Evolutionary conservation across 2,113 vertebrate genomes (phyloP).

Genomic region (Origma solitaria): DNA sequence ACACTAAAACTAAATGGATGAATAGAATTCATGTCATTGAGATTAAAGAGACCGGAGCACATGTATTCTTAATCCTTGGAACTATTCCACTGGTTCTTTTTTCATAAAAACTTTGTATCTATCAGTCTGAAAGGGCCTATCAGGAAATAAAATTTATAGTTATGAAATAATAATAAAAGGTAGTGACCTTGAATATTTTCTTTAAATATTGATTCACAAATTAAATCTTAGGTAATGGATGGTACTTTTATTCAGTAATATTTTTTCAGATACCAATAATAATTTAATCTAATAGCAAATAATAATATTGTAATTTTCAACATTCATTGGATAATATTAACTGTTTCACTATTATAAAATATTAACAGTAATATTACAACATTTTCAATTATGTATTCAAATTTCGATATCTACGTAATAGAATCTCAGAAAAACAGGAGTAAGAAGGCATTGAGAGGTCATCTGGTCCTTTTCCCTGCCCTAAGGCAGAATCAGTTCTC

Average conservation of each 20-base stretch:
- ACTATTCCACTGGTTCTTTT: neutral
- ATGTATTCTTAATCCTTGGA: neutral
- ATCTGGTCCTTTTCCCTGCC: neutral
- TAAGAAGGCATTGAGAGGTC: neutral
- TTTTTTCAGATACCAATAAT: neutral
- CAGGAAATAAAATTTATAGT: neutral
- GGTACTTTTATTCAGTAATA: neutral
- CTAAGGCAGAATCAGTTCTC: neutral
- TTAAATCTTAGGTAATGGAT: neutral
- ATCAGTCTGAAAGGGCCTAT: neutral
- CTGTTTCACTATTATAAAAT: neutral
- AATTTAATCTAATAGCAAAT: neutral
- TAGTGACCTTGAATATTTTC: neutral
- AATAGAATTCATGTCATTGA: neutral
- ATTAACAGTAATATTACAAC: neutral
- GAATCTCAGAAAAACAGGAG: neutral
- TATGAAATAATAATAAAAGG: neutral
- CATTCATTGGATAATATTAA: neutral
- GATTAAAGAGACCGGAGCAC: neutral
- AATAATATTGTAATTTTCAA: neutral
- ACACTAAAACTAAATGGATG: neutral
- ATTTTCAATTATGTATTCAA: neutral
- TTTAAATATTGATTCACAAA: neutral
- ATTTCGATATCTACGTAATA: neutral
- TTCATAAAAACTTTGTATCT: neutral